These are phyloP conservation scores for Coilia nasus DNA, from an alignment of 2,797 vertebrate genomes.

Conservation along the genomic window DNA sequence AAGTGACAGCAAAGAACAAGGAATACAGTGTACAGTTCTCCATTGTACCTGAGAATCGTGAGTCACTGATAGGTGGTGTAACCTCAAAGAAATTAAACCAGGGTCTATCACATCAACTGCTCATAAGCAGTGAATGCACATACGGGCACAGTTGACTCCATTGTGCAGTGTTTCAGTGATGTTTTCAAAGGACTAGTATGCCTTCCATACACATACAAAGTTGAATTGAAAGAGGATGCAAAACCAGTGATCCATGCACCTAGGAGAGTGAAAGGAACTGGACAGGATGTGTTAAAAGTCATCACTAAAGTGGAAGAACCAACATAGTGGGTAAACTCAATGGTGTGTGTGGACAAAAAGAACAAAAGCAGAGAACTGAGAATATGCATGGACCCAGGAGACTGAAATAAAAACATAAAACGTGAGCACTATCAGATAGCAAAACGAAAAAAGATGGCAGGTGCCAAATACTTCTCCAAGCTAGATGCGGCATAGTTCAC, in stretches of 20 bases:
- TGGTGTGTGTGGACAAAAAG: not conserved
- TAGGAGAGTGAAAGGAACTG: conserved; percentile 29
- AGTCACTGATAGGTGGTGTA: conserved; percentile 26
- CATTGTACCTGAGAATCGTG: not conserved
- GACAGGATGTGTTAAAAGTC: conserved; percentile 23
- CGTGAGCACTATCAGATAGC: conserved; percentile 39
- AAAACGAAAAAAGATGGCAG: conserved; percentile 24
- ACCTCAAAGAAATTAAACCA: conserved; percentile 29
- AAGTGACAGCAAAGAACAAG: conserved; percentile 26
- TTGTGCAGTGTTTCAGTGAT: no score
- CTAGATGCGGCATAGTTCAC: conserved; percentile 38
- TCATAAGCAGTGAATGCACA: no score
- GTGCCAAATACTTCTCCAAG: conserved; percentile 37
- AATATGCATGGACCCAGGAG: conserved; percentile 41
- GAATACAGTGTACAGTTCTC: conserved; percentile 3
- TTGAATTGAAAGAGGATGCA: no score
- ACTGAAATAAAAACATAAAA: conserved; percentile 27
- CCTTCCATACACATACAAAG: no score
- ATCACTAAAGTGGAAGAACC: conserved; percentile 35
- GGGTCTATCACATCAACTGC: conserved; percentile 4
- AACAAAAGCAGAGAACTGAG: not conserved
- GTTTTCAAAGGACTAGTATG: no score
- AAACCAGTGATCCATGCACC: conserved; percentile 29
- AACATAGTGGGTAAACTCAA: conserved; percentile 51
- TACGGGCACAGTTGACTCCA: no score